Evolutionary conservation across 2,797 vertebrate genomes (phyloP).

Genomic region (Monodelphis domestica): DNA sequence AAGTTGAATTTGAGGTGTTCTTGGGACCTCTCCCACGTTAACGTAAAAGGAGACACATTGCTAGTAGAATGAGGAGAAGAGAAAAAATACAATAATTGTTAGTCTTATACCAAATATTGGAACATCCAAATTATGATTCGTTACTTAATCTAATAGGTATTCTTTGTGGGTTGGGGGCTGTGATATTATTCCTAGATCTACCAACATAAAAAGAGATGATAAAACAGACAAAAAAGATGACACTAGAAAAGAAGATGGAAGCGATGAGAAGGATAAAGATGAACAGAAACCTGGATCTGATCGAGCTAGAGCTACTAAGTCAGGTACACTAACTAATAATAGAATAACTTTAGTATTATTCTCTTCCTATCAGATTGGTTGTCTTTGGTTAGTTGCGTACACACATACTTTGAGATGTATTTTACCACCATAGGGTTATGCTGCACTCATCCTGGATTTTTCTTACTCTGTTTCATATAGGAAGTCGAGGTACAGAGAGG

Average conservation of each 20-base stretch:
- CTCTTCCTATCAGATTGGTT: not conserved
- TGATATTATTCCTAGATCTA: constrained; percentile 66
- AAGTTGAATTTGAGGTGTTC: not conserved
- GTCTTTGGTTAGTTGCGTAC: not conserved
- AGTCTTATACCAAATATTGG: not conserved
- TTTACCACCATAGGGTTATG: not conserved
- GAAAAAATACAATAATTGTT: not conserved
- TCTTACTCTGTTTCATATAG: constrained; percentile 66
- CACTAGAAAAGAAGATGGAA: constrained; percentile 85
- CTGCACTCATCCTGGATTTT: not conserved
- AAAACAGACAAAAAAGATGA: constrained; percentile 90
- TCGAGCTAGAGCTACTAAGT: constrained; percentile 82
- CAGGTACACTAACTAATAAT: constrained; percentile 75
- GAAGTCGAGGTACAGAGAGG: constrained; percentile 91
- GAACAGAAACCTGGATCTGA: constrained; percentile 86
- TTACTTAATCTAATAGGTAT: not conserved
- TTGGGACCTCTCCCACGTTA: not conserved
- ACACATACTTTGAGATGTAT: not conserved
- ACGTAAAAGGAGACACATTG: not conserved
- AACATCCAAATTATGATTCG: not conserved
- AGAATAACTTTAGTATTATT: accelerated
- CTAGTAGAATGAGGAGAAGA: not conserved
- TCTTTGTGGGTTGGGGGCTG: not conserved
- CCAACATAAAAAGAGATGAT: constrained; percentile 85
- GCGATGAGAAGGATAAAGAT: constrained; percentile 86